These are phyloP conservation scores for Isaurus tuberculatus DNA, from an alignment of 92 coral and sea anemone genomes.

Conservation along the genomic window DNA sequence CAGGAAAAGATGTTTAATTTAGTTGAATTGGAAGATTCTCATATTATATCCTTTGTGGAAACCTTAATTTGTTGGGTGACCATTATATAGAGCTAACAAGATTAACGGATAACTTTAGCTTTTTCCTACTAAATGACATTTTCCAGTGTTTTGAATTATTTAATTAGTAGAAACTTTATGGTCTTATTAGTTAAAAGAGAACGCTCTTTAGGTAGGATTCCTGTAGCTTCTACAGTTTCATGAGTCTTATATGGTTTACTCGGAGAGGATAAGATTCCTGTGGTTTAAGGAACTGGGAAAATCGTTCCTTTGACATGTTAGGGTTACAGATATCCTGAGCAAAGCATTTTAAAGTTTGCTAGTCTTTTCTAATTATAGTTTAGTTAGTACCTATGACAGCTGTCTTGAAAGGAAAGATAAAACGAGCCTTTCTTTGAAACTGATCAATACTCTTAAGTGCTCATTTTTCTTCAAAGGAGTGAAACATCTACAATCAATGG, in stretches of 20 bases:
- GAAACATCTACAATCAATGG: neutral
- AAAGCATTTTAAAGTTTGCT: neutral
- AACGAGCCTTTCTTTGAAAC: neutral
- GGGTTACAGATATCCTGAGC: neutral
- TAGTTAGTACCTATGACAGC: too few species aligned
- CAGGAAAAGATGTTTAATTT: too few species aligned
- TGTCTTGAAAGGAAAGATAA: too few species aligned
- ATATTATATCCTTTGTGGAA: too few species aligned
- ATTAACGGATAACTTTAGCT: too few species aligned
- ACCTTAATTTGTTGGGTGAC: too few species aligned
- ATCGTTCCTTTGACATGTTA: neutral
- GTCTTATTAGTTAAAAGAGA: too few species aligned
- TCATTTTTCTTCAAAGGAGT: neutral
- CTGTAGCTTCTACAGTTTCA: neutral
- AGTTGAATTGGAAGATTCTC: too few species aligned
- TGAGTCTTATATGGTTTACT: neutral
- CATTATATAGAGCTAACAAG: too few species aligned
- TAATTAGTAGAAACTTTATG: neutral
- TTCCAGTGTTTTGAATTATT: neutral
- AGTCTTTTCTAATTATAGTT: neutral
- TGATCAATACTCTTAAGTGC: neutral
- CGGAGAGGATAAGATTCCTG: neutral
- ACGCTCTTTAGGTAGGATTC: neutral
- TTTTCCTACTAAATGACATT: too few species aligned
- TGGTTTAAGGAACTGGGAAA: slow-evolving; percentile 1